A percentile compares a stretch with the other conserved stretches of the same genome.
Conservation (phyloP, 2,888 invertebrate species). For the Lomographa bimaculata region DNA sequence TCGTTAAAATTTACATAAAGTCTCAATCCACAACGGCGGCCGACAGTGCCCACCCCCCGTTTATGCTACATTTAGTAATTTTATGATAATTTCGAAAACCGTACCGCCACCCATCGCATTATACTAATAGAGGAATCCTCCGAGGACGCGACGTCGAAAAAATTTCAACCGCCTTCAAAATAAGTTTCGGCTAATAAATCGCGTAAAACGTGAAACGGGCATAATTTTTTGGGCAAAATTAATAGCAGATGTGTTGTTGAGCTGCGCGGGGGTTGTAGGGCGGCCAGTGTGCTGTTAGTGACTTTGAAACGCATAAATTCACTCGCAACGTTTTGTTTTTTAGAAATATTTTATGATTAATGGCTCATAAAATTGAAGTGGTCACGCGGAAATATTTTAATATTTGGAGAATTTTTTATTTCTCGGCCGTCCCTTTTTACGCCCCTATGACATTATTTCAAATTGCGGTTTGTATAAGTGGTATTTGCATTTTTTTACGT, state of each 20-base stretch:
- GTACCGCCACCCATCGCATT: slow-evolving; percentile 83
- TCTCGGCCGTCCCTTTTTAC: slow-evolving; percentile 23
- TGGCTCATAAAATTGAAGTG: slow-evolving; percentile 74
- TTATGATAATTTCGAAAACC: slow-evolving; percentile 83
- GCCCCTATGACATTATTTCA: slow-evolving; percentile 28
- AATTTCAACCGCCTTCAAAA: slow-evolving; percentile 70
- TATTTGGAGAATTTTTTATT: slow-evolving; percentile 46
- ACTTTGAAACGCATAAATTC: slow-evolving; percentile 79
- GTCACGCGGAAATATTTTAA: slow-evolving; percentile 61
- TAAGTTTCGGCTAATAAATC: slow-evolving; percentile 80
- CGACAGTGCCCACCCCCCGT: slow-evolving; percentile 78
- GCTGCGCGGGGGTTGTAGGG: slow-evolving; percentile 56
- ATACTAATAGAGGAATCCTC: slow-evolving; percentile 81
- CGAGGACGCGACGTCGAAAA: slow-evolving; percentile 62
- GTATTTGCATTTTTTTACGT: slow-evolving; percentile 26
- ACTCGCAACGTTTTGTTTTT: slow-evolving; percentile 67
- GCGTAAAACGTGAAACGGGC: slow-evolving; percentile 66
- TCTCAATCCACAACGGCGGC: slow-evolving; percentile 80
- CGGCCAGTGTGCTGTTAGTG: slow-evolving; percentile 59
- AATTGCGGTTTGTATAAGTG: slow-evolving; percentile 16
- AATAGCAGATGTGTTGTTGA: slow-evolving; percentile 82
- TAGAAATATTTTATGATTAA: slow-evolving; percentile 74
- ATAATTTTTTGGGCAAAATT: slow-evolving; percentile 73
- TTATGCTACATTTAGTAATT: slow-evolving; percentile 84
- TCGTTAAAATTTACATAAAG: slow-evolving; percentile 84